Conservation (phyloP, 2,113 vertebrate genomes). For the Erythrolamprus reginae region DNA sequence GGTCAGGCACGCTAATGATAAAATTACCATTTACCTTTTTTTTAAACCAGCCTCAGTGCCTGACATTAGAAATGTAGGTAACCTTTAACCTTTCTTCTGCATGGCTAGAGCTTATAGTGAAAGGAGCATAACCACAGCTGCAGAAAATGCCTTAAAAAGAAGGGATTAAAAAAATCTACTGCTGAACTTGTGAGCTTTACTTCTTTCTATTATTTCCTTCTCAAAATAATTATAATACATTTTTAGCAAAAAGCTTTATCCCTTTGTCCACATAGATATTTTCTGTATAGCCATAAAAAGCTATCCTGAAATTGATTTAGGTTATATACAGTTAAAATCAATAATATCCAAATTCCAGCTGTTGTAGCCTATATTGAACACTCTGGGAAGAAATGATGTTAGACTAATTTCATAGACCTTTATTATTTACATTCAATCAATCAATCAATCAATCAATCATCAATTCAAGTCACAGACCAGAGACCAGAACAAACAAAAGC, state of each 20-base stretch:
- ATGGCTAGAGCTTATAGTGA: slow-evolving; percentile 46
- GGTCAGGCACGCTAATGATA: slow-evolving; percentile 80
- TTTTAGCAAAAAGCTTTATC: slow-evolving; percentile 1
- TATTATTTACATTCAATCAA: not conserved
- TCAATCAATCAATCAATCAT: too few species aligned
- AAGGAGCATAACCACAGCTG: slow-evolving; percentile 47
- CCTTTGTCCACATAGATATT: not conserved
- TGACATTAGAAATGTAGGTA: slow-evolving; percentile 79
- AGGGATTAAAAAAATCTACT: not conserved
- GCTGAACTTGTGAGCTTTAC: not conserved
- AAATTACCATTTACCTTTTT: slow-evolving; percentile 80
- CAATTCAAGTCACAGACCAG: too few species aligned
- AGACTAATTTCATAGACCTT: not conserved
- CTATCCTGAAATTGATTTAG: not conserved
- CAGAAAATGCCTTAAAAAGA: slow-evolving; percentile 30
- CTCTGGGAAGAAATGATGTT: not conserved
- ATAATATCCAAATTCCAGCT: not conserved
- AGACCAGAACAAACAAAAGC: too few species aligned
- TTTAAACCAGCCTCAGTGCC: slow-evolving; percentile 57
- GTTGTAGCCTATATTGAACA: not conserved
- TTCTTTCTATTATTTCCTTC: not conserved
- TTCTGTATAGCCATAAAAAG: not conserved
- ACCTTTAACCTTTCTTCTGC: slow-evolving; percentile 76
- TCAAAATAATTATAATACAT: not conserved
- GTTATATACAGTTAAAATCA: not conserved